Percentiles rank a stretch among this genome's conserved stretches.
Evolutionary conservation across 2,113 vertebrate genomes (phyloP).

Genomic region (Circaetus cinerascens): DNA sequence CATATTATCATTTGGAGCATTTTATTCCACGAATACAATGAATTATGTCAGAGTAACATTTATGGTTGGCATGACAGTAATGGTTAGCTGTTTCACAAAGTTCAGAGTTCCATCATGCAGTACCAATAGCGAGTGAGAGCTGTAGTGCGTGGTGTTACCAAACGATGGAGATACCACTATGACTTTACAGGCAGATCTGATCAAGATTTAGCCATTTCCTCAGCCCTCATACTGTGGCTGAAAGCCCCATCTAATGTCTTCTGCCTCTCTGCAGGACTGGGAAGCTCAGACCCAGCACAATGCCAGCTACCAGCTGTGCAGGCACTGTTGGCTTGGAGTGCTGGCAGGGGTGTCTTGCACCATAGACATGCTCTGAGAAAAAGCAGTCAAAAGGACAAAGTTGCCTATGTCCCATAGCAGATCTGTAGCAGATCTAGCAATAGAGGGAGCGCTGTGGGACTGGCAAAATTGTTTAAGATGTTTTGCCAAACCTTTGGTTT

Average conservation of each 20-base stretch:
- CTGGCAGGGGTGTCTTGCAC: background rate
- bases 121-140: background rate
- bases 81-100: background rate
- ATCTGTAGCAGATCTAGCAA: background rate
- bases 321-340: background rate
- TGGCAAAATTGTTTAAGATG: background rate
- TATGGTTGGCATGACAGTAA: background rate
- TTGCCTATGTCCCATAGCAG: background rate
- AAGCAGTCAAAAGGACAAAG: background rate
- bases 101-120: background rate
- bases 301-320: rapidly evolving
- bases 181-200: background rate
- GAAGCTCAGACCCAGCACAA: background rate
- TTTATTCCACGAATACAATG: background rate
- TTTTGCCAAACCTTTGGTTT: background rate
- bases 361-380: background rate
- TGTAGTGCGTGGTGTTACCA: background rate
- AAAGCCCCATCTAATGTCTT: background rate
- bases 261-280: background rate
- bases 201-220: background rate
- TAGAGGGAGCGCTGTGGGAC: background rate
- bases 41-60: background rate
- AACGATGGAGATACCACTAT: background rate
- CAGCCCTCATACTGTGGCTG: background rate
- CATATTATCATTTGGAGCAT: background rate